Conservation (phyloP, 2,888 invertebrate species). For the Drosophila quinaria region DNA sequence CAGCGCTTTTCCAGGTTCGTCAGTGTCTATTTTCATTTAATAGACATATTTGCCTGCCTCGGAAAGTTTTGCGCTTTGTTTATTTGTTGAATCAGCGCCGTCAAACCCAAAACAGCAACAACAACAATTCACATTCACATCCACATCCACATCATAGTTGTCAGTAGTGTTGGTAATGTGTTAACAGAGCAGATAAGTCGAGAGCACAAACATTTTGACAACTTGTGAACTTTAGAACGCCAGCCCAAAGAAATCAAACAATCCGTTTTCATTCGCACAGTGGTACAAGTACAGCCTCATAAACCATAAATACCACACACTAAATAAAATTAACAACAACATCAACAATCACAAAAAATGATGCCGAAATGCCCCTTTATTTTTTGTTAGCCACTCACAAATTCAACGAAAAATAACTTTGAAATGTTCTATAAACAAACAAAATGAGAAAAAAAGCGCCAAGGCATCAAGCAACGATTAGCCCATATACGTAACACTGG, state of each 20-base stretch:
- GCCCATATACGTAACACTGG: constrained; percentile 48
- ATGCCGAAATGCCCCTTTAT: constrained; percentile 54
- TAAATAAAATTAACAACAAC: constrained; percentile 43
- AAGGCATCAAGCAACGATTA: constrained; percentile 53
- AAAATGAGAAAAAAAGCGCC: constrained; percentile 51
- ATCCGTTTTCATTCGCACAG: constrained; percentile 39
- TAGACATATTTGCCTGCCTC: constrained; percentile 68
- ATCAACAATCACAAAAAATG: constrained; percentile 36
- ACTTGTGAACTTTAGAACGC: constrained; percentile 79
- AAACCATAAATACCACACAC: constrained; percentile 70
- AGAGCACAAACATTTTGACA: constrained; percentile 80
- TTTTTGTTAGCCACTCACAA: constrained; percentile 41
- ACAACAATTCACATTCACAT: background rate
- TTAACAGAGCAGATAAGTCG: constrained; percentile 73
- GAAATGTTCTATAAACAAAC: constrained; percentile 73
- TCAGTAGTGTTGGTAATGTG: constrained; percentile 68
- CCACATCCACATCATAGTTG: constrained; percentile 22
- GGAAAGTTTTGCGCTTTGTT: constrained; percentile 68
- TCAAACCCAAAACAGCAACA: constrained; percentile 59
- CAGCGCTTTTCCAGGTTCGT: constrained; percentile 52
- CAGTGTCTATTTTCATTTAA: constrained; percentile 77
- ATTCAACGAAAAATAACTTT: constrained; percentile 64
- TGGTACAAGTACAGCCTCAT: constrained; percentile 48
- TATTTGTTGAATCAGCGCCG: constrained; percentile 79
- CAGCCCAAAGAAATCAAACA: constrained; percentile 28